Evolutionary conservation across 2,888 invertebrate genomes (phyloP).

Genomic region (Drosophila multiciliata): DNA sequence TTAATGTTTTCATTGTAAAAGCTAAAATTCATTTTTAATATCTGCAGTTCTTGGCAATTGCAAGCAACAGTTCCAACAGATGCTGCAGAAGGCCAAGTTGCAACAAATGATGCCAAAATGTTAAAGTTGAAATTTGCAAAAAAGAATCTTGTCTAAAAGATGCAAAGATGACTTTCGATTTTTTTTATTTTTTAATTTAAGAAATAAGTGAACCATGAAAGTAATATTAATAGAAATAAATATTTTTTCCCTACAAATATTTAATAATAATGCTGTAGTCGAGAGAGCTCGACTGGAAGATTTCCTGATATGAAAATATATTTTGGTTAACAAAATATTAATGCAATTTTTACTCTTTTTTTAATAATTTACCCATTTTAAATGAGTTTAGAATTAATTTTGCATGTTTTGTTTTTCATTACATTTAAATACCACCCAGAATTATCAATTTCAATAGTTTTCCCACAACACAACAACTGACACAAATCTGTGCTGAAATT

Average conservation of each 20-base stretch:
- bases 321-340: too few species aligned
- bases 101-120: slow-evolving; percentile 10
- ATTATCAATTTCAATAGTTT: not conserved
- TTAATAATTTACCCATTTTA: too few species aligned
- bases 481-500: not conserved
- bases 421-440: not conserved
- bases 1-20: slow-evolving; percentile 1
- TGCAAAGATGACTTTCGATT: not conserved
- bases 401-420: too few species aligned
- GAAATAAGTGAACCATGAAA: not conserved
- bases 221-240: too few species aligned
- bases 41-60: slow-evolving; percentile 39
- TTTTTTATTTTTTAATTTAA: not conserved
- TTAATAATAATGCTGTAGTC: too few species aligned
- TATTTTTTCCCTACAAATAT: too few species aligned
- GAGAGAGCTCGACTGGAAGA: too few species aligned
- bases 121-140: not conserved
- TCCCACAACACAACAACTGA: not conserved
- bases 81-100: slow-evolving; percentile 31
- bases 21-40: slow-evolving; percentile 52
- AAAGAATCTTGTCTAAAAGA: not conserved
- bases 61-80: slow-evolving; percentile 15
- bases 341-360: too few species aligned
- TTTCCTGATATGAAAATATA: too few species aligned
- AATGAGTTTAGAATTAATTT: too few species aligned